Percentiles rank a stretch among this genome's conserved stretches.
Evolutionary conservation across 2,888 invertebrate genomes (phyloP).

Genomic region (Taphrorychus bicolor): DNA sequence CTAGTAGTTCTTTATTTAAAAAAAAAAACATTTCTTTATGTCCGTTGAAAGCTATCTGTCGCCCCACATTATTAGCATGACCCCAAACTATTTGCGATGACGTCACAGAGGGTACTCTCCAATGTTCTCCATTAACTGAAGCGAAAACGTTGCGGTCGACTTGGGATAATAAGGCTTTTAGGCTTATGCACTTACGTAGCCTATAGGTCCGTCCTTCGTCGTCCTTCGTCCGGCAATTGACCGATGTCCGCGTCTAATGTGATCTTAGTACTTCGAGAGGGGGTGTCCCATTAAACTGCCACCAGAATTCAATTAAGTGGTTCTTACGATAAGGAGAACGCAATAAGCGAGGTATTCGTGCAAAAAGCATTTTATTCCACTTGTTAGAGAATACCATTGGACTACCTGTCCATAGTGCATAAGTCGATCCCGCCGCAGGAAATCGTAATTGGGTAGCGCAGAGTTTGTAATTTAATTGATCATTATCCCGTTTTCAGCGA

Average conservation of each 20-base stretch:
- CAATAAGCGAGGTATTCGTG: not conserved
- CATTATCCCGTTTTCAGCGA: constrained; percentile 53
- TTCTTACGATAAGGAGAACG: no score
- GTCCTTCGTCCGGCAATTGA: constrained; percentile 4
- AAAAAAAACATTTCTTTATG: no score
- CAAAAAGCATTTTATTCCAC: constrained; percentile 4
- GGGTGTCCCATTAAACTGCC: not conserved
- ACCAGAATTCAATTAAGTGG: not conserved
- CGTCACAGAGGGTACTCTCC: not conserved
- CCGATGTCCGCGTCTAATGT: constrained; percentile 2
- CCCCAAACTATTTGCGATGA: no score
- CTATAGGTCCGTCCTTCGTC: constrained; percentile 5
- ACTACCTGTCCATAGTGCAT: constrained; percentile 13
- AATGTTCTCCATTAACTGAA: not conserved
- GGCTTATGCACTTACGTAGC: constrained; percentile 8
- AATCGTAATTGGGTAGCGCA: constrained; percentile 57
- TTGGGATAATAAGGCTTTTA: constrained; percentile 27
- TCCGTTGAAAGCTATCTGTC: no score
- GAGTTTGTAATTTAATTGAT: constrained; percentile 59
- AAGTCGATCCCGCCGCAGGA: constrained; percentile 47
- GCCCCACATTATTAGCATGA: no score
- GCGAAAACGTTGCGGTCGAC: constrained; percentile 17
- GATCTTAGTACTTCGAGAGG: not conserved
- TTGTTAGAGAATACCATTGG: constrained; percentile 7
- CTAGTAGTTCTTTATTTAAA: no score